Conservation (phyloP, 2,888 invertebrate genomes). For the Zaprionus obscuricornis region DNA sequence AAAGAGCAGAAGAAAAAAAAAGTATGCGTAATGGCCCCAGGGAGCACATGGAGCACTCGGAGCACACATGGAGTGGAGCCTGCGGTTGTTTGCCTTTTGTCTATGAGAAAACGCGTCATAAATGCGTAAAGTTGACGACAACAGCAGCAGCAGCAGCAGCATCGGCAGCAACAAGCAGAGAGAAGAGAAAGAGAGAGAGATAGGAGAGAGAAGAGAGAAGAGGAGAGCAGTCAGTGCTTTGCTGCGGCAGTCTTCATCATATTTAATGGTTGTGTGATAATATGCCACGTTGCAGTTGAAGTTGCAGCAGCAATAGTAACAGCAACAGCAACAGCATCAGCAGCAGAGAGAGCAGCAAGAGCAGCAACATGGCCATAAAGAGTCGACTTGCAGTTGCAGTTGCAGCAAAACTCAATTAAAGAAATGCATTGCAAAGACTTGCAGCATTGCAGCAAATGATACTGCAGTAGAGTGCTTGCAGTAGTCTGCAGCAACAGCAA, state of each 20-base stretch:
- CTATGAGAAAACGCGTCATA: constrained; percentile 80
- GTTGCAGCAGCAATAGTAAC: constrained; percentile 18
- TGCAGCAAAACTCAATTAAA: constrained; percentile 77
- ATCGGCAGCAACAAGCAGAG: constrained; percentile 17
- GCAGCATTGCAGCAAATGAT: constrained; percentile 61
- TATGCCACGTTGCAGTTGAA: constrained; percentile 68
- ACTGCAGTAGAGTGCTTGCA: constrained; percentile 42
- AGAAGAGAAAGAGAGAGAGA: neutral
- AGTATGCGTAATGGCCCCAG: constrained; percentile 79
- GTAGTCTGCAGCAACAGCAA: constrained; percentile 3
- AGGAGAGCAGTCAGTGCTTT: constrained; percentile 20
- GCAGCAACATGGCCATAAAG: constrained; percentile 71
- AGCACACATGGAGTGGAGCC: constrained; percentile 35
- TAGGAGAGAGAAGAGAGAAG: neutral
- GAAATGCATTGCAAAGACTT: constrained; percentile 76
- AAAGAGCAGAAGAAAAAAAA: constrained; percentile 60
- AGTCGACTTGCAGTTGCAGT: constrained; percentile 61
- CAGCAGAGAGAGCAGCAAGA: constrained; percentile 24
- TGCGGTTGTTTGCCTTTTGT: constrained; percentile 44
- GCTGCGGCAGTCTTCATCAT: constrained; percentile 74
- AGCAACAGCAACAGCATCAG: constrained; percentile 19
- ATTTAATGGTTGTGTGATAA: constrained; percentile 79
- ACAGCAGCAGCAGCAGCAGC: constrained; percentile 11
- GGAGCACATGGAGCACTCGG: constrained; percentile 44
- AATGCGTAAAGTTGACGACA: constrained; percentile 78